Percentiles rank a stretch among this genome's conserved stretches.
These are phyloP conservation scores for Drosophila sucinea DNA, from an alignment of 1,140 invertebrate species.

Conservation along the genomic window DNA sequence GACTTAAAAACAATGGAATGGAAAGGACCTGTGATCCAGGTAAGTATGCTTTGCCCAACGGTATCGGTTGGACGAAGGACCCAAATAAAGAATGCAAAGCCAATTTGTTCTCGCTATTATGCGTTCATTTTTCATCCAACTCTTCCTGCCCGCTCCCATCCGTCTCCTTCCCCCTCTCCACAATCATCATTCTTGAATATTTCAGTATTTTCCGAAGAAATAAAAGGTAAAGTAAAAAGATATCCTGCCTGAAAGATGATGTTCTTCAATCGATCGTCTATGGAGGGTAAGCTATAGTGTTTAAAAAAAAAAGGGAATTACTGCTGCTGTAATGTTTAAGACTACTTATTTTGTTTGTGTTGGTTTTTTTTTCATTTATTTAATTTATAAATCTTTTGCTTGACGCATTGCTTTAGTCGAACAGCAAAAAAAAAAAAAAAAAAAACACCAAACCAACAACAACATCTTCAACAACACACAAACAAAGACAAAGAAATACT, in stretches of 20 bases:
- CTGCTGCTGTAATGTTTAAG: constrained; percentile 46
- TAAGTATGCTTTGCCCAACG: constrained; percentile 81
- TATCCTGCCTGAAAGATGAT: background rate
- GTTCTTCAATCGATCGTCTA: constrained; percentile 12
- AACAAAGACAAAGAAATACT: constrained; percentile 17
- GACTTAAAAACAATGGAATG: background rate
- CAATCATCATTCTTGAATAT: constrained; percentile 3
- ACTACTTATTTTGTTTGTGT: constrained; percentile 41
- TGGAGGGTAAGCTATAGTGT: constrained; percentile 54
- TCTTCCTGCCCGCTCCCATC: background rate
- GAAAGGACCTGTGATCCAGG: constrained; percentile 40
- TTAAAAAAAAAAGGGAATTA: constrained; percentile 11
- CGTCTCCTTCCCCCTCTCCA: background rate
- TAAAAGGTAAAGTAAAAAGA: constrained; percentile 12
- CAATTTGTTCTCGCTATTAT: constrained; percentile 74
- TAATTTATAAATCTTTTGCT: constrained; percentile 42
- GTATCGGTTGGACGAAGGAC: constrained; percentile 80
- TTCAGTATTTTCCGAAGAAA: constrained; percentile 30
- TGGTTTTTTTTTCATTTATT: constrained; percentile 49
- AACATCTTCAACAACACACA: constrained; percentile 1
- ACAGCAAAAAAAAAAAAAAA: constrained; percentile 29
- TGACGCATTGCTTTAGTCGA: constrained; percentile 56
- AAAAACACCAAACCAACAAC: constrained; percentile 22
- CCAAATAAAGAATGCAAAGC: constrained; percentile 43
- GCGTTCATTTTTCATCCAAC: constrained; percentile 60